Base-by-base conservation (phyloP, 2,113 vertebrate species). In the Apus apus region DNA sequence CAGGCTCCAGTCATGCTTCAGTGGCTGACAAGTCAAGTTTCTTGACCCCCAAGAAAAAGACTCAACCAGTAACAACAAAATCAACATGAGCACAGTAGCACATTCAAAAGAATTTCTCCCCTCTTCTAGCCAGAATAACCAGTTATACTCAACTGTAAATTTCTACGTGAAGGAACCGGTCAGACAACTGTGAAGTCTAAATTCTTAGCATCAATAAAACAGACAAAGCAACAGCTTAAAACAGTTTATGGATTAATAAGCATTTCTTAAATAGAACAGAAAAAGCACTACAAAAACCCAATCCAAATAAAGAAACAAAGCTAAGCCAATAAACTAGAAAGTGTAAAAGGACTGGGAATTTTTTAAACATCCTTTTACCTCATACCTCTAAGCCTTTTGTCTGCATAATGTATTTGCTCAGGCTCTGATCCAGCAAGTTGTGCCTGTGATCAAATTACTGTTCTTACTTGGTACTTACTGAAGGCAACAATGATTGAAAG, bases 31-130 rank as follows among this genome's bases (percentile, higher is more conserved):
- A 66, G 27, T 88, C 70, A 90, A 87, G 64, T 43, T 83, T 57
- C 84, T 93, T 71, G 67, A 93, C 65, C 72, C 71, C 62, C 82
- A 74, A 65, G 57, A 80, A 75, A 96, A 74, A 93, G 43, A 90
- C 68, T 88, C 23, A 84, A 93, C 56, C 76, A 81, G 56, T 22
- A 78, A 53, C 61, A 94, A 92, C 60, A 93, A 74, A 90, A 93
- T 25, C 72, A 92, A 94, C 26, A 67, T 8, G n/a, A 73, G 65
- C 46, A 88, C 36, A 87, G 73, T 26, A 66, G 45, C 30, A 76
- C 34, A 73, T 71, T 93, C 61, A 88, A 86, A 95, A 83, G 26
- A 91, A 80, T 43, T 73, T 91, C 87, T 77, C 71, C 64, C 29
- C 78, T 57, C 54, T 77, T 85, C 66, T 58, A 85, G 57, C 82